These are phyloP conservation scores for Psettodes erumei DNA, from an alignment of 2,113 vertebrate species.

Conservation along the genomic window DNA sequence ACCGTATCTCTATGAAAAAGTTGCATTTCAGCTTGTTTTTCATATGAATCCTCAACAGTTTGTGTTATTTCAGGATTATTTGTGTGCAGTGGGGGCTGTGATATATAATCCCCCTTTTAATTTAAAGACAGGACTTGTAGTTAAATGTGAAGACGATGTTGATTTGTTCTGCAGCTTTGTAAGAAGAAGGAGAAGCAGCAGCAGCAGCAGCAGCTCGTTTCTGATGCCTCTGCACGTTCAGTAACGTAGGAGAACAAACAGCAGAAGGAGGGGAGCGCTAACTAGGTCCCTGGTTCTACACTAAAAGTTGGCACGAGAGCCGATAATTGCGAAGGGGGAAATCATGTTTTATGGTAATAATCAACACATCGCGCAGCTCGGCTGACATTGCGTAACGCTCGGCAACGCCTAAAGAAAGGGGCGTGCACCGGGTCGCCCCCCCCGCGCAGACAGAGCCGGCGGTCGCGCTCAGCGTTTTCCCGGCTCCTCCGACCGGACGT, in stretches of 20 bases:
- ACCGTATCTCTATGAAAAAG: too few species aligned
- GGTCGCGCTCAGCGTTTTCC: slow-evolving; percentile 17
- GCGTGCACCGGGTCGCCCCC: background rate
- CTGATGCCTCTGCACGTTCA: slow-evolving; percentile 46
- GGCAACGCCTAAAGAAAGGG: slow-evolving; percentile 26
- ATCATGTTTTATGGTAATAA: slow-evolving; percentile 49
- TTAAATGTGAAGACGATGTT: background rate
- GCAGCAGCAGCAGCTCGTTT: slow-evolving; percentile 46
- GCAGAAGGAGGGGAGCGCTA: slow-evolving; percentile 33
- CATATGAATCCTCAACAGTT: background rate
- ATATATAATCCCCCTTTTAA: background rate
- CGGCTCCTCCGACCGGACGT: slow-evolving; percentile 46
- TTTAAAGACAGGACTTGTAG: background rate
- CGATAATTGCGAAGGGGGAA: slow-evolving; percentile 18
- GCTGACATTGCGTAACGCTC: slow-evolving; percentile 41
- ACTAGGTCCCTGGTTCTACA: slow-evolving; percentile 53
- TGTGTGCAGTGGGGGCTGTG: background rate
- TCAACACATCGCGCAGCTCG: slow-evolving; percentile 26
- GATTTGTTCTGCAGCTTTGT: background rate
- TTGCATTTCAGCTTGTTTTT: too few species aligned
- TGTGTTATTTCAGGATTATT: background rate
- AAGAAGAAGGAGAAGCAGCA: too few species aligned
- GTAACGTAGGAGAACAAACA: slow-evolving; percentile 44
- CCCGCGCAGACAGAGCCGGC: background rate
- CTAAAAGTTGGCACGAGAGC: slow-evolving; percentile 71